Evolutionary conservation across 2,113 vertebrate genomes (phyloP), one percentile per base, ranked within the genome.

Genomic region (Electrona antarctica): DNA sequence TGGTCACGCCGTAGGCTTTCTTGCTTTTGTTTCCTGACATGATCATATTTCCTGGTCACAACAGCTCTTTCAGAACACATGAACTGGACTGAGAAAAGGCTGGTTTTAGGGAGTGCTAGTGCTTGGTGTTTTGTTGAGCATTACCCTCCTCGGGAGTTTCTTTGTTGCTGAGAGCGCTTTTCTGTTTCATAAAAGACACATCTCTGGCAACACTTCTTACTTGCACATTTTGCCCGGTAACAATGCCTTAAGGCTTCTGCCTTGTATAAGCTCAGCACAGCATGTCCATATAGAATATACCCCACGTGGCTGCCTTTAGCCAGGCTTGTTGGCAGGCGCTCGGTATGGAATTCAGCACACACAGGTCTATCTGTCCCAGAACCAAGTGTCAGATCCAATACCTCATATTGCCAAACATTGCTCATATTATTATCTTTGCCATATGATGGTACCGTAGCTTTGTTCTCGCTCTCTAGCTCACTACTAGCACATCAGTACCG

Each of bases 391-490:
- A 79, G 41, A 73, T 81, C 67, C 65, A 69, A 76, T 71, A 60
- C 56, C 71, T 78, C 73, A 78, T 81, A 80, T 89, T 88, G 73
- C 76, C 75, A 79, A 90, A 90, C 86, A 85, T 67, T 75, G 82
- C 77, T 86, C 70, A 78, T 83, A 83, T 86, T 83, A 86, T 90
- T 88, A 86, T 81, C 80, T 60, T 87, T 83, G 66, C 85, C 89
- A 90, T 88, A 89, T 90, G 90, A 74, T 80, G 58, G 81, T 41
- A 41, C 33, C 5, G 33, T 67, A 68, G 74, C 79, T 84, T 84
- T 78, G 78, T 80, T 77, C 82, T 76, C 8, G 21, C 81, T 89
- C 90, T 83, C 86, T 87, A 88, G 68, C 21, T 61, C 59, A 63
- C 33, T 41, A 41, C 3, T 6, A 41, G 68, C 21, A 64, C 59